Conservation (phyloP, 2,113 vertebrate species). For the Lipophrys pholis region DNA sequence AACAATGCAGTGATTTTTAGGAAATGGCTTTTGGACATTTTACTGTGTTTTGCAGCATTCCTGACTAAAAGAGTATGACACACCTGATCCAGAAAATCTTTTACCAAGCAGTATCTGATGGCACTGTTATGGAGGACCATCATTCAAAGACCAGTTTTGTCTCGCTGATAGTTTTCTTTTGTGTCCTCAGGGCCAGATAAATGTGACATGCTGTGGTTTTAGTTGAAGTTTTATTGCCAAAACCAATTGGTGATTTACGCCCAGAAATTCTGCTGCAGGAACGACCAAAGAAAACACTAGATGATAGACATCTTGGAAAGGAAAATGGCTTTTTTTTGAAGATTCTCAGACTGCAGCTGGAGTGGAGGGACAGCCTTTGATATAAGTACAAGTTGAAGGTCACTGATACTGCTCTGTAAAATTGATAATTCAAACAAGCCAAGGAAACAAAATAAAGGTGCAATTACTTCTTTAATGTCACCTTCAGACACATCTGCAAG, state of each 20-base stretch:
- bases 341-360: slow-evolving; percentile 2
- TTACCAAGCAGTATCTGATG: too few relatives aligned
- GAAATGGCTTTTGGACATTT: too few relatives aligned
- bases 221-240: background rate
- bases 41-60: too few relatives aligned
- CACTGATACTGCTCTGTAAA: slow-evolving; percentile 3
- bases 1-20: too few relatives aligned
- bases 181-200: slow-evolving; percentile 1
- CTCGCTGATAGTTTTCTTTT: background rate
- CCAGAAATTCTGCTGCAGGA: slow-evolving; percentile 26
- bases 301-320: slow-evolving; percentile 1
- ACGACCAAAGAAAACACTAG: slow-evolving; percentile 4
- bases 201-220: slow-evolving; percentile 1
- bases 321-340: background rate
- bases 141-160: slow-evolving; percentile 4
- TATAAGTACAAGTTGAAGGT: background rate
- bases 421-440: background rate
- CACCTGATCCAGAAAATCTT: too few relatives aligned
- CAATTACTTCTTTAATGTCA: background rate
- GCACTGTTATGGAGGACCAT: background rate
- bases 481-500: background rate
- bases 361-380: slow-evolving; percentile 3
- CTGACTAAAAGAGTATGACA: too few relatives aligned
- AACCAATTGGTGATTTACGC: slow-evolving; percentile 13
- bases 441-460: background rate